phyloP scores from a whole-genome alignment of 2,797 vertebrate species.

The Acanthis flammea region DNA sequence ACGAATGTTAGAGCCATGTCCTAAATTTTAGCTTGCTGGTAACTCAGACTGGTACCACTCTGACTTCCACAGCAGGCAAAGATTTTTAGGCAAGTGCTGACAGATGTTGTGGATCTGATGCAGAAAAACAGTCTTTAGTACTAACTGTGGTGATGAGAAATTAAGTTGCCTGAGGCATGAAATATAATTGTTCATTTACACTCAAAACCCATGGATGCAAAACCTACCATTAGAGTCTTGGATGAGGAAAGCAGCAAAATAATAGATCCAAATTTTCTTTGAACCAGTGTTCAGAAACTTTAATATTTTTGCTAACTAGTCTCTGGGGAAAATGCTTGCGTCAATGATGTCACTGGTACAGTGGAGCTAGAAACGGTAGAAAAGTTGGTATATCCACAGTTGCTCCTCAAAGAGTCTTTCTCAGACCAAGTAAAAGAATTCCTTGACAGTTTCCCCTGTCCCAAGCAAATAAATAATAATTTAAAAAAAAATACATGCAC shows the following conservation, averaged over 20 bases:
- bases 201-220: slow-evolving; percentile 17
- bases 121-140: slow-evolving; percentile 30
- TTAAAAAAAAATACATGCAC: neutral
- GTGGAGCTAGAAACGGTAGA: neutral
- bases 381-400: neutral
- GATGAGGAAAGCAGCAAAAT: neutral
- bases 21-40: neutral
- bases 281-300: neutral
- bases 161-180: slow-evolving; percentile 7
- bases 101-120: neutral
- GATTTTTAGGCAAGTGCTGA: neutral
- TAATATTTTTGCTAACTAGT: neutral
- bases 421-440: neutral
- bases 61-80: neutral
- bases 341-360: neutral
- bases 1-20: neutral
- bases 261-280: neutral
- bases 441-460: neutral
- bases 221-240: neutral
- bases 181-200: slow-evolving; percentile 28
- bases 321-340: neutral
- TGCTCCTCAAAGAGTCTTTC: neutral
- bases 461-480: neutral
- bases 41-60: neutral
- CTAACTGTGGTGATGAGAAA: slow-evolving; percentile 41